Evolutionary conservation across 2,888 invertebrate species (phyloP).

Genomic region (Fragum whitleyi): DNA sequence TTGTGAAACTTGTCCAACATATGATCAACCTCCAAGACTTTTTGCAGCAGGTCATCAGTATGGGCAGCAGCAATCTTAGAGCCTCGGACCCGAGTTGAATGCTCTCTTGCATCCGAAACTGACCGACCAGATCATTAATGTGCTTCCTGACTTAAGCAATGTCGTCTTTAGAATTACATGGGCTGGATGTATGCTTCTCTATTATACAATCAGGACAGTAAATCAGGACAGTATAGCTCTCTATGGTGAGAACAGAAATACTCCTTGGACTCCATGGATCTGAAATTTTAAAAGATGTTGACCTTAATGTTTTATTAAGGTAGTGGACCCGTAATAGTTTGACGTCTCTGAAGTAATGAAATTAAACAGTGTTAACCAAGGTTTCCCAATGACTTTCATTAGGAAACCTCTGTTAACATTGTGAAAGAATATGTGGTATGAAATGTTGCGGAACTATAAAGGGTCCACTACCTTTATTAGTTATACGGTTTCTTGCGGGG

Average conservation of each 20-base stretch:
- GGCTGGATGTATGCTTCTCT: conserved; percentile 60
- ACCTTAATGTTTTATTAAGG: background rate
- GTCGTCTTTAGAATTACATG: conserved; percentile 57
- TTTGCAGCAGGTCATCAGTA: conserved; percentile 59
- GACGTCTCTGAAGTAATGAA: too few species aligned
- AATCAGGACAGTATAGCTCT: too few species aligned
- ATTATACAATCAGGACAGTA: conserved; percentile 65
- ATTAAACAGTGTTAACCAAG: too few species aligned
- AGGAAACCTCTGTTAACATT: too few species aligned
- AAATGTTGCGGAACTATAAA: too few species aligned
- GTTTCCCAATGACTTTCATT: too few species aligned
- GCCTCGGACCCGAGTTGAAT: conserved; percentile 42
- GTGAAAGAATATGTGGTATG: too few species aligned
- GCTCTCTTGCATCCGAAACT: conserved; percentile 60
- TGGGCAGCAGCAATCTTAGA: conserved; percentile 58
- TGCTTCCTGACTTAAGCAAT: conserved; percentile 59
- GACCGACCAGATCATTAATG: conserved; percentile 57
- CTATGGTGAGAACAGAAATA: conserved; percentile 65
- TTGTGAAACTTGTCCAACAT: conserved; percentile 58
- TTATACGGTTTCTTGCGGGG: too few species aligned
- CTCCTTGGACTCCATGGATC: conserved; percentile 62
- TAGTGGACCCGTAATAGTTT: too few species aligned
- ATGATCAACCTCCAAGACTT: conserved; percentile 65
- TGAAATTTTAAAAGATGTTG: conserved; percentile 9
- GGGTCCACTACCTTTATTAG: too few species aligned